A percentile compares a stretch with the other conserved stretches of the same genome.
phyloP scores from a whole-genome alignment of 2,113 vertebrate genomes.

The Glaucidium brasilianum region DNA sequence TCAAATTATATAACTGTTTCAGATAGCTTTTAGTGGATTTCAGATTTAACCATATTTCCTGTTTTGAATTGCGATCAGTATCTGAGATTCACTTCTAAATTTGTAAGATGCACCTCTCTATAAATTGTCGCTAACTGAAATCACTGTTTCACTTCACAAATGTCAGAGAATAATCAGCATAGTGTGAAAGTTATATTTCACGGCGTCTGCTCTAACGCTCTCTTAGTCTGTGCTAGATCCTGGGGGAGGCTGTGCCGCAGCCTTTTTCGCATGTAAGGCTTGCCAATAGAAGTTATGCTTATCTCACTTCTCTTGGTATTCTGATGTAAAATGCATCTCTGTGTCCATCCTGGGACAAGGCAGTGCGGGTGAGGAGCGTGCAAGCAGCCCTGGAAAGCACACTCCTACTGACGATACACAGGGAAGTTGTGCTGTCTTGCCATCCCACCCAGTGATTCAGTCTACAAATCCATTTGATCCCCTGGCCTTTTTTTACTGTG shows the following conservation, averaged over 20 bases:
- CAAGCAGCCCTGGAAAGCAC: not conserved
- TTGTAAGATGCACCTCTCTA: conserved; percentile 8
- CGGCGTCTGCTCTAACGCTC: not conserved
- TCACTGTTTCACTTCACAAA: conserved; percentile 56
- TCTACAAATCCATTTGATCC: not conserved
- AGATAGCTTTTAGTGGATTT: not conserved
- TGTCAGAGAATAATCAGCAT: conserved; percentile 44
- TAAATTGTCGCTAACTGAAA: conserved; percentile 56
- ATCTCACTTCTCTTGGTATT: not conserved
- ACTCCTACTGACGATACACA: not conserved
- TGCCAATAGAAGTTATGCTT: not conserved
- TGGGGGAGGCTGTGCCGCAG: not conserved
- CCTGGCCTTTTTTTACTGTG: not conserved
- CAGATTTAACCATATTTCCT: conserved; percentile 37
- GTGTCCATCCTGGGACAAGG: not conserved
- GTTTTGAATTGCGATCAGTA: conserved; percentile 8
- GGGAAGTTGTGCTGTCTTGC: not conserved
- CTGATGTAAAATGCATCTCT: not conserved
- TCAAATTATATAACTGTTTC: conserved; percentile 32
- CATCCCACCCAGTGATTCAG: not conserved
- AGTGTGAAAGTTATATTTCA: conserved; percentile 56
- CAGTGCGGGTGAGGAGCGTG: not conserved
- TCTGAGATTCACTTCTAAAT: conserved; percentile 38
- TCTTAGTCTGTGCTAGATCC: conserved; percentile 28
- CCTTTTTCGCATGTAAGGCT: not conserved